phyloP scores from a whole-genome alignment of 2,113 vertebrate species.

The Apeltes quadracus region DNA sequence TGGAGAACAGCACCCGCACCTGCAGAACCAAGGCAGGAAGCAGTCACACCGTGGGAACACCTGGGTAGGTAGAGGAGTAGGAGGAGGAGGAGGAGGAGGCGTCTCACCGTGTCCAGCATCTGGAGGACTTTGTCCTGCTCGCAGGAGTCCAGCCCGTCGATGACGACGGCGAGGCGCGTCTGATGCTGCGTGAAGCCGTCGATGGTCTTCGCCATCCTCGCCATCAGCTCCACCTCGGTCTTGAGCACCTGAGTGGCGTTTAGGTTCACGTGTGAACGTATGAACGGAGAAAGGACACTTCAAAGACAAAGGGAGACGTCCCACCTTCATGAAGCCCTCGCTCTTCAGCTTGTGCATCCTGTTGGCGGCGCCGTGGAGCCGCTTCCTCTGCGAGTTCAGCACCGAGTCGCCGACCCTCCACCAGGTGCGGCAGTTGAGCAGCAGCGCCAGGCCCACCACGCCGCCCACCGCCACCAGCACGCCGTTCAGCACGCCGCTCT shows the following conservation, averaged over 20 bases:
- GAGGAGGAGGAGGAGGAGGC: neutral
- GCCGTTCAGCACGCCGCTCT: conserved; percentile 87
- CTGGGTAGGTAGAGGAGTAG: neutral
- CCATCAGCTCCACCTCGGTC: conserved; percentile 96
- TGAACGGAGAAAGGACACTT: too few species aligned
- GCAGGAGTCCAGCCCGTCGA: conserved; percentile 95
- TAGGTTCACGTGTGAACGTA: too few species aligned
- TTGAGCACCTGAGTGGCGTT: conserved; percentile 88
- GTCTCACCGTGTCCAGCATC: conserved; percentile 95
- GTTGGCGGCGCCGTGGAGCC: conserved; percentile 92
- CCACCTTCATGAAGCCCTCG: conserved; percentile 98
- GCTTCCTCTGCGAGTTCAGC: conserved; percentile 93
- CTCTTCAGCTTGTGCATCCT: conserved; percentile 93
- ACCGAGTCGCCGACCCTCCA: conserved; percentile 94
- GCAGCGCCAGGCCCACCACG: conserved; percentile 88
- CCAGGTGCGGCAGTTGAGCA: conserved; percentile 95
- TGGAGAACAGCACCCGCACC: conserved; percentile 95
- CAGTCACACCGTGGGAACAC: too few species aligned
- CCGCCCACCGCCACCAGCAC: conserved; percentile 86
- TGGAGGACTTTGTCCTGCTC: conserved; percentile 99
- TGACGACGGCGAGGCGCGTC: conserved; percentile 93
- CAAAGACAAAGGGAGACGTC: neutral
- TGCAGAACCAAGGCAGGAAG: conserved; percentile 52
- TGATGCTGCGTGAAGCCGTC: conserved; percentile 98
- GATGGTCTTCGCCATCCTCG: conserved; percentile 95